phyloP scores from a whole-genome alignment of 2,797 vertebrate genomes.

The Rallus crepitans region DNA sequence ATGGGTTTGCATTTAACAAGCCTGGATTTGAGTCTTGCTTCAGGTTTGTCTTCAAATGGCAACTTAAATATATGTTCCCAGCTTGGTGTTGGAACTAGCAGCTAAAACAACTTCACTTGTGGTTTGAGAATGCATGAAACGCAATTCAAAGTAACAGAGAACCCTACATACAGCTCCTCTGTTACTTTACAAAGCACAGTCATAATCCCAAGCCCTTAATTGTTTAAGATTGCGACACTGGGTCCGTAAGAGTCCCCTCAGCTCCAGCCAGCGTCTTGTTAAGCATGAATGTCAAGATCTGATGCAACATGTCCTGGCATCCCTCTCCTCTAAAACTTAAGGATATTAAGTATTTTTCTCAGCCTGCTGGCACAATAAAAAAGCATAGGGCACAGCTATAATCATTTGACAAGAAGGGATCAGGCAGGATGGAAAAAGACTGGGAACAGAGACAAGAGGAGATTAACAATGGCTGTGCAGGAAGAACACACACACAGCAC shows the following conservation, averaged over 20 bases:
- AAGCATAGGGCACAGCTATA: not conserved
- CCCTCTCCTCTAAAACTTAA: not conserved
- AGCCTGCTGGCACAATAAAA: not conserved
- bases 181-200: not conserved
- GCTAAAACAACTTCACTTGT: not conserved
- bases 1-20: not conserved
- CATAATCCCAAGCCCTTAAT: not conserved
- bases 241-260: not conserved
- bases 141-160: not conserved
- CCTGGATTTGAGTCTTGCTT: not conserved
- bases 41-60: not conserved
- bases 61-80: not conserved
- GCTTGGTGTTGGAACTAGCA: not conserved
- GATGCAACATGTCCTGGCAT: not conserved
- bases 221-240: not conserved
- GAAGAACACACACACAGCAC: not conserved
- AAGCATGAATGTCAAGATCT: not conserved
- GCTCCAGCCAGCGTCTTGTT: not conserved
- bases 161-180: not conserved
- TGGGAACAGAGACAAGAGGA: not conserved
- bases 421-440: not conserved
- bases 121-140: not conserved
- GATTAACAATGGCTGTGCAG: not conserved
- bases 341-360: not conserved
- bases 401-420: not conserved